Conservation (phyloP, 1,140 invertebrate genomes). For the Magallana ariakensis region DNA sequence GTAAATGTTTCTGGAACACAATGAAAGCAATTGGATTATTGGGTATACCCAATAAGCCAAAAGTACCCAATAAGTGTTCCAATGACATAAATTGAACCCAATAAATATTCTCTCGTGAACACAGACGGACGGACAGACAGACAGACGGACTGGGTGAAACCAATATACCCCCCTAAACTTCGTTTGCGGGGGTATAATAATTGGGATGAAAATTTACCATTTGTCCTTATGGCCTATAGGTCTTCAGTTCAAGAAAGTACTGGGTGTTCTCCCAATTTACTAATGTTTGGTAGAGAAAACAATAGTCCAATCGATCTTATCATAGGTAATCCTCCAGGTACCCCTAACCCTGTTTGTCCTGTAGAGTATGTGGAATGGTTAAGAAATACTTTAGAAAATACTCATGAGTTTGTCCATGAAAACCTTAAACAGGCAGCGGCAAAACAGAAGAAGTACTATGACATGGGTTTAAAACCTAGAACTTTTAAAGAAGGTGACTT, state of each 20-base stretch:
- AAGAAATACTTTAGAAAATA: constrained; percentile 23
- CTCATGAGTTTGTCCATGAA: constrained; percentile 7
- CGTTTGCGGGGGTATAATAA: no score
- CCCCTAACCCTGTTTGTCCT: background rate
- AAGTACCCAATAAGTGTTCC: no score
- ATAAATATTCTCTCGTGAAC: no score
- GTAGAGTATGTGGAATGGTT: constrained; percentile 50
- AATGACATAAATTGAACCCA: no score
- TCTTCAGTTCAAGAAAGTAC: constrained; percentile 52
- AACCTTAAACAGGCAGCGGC: constrained; percentile 5
- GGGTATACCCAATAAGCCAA: no score
- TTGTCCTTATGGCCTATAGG: constrained; percentile 51
- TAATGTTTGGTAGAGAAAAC: constrained; percentile 53
- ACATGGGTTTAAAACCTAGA: constrained; percentile 22
- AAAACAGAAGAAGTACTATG: constrained; percentile 55
- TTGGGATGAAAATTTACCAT: constrained; percentile 59
- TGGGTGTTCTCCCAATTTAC: constrained; percentile 49
- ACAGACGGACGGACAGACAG: no score
- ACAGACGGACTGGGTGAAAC: no score
- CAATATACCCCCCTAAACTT: no score
- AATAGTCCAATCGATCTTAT: constrained; percentile 47
- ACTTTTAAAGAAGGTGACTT: constrained; percentile 39
- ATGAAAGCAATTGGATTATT: no score
- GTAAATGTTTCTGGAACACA: no score
- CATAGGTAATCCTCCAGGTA: constrained; percentile 1